A percentile compares a stretch with the other conserved stretches of the same genome.
phyloP scores from a whole-genome alignment of 2,797 vertebrate species.

The Sebastes glaucus region DNA sequence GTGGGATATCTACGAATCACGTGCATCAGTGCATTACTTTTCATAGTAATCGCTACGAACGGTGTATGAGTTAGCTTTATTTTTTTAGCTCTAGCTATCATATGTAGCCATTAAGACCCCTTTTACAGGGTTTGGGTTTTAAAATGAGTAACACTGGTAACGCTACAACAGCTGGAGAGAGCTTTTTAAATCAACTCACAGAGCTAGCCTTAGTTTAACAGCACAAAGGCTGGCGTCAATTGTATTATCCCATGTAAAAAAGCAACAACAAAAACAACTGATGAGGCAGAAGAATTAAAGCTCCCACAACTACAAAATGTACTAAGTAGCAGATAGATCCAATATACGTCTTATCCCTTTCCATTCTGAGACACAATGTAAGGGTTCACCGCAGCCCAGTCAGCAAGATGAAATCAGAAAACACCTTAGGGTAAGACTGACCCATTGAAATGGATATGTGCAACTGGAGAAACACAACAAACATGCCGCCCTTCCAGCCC shows the following conservation, averaged over 20 bases:
- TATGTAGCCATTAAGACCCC: neutral
- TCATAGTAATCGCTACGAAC: fast-evolving
- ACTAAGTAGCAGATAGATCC: neutral
- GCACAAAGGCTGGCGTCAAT: fast-evolving
- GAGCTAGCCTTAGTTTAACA: neutral
- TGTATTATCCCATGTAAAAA: neutral
- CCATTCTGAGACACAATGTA: neutral
- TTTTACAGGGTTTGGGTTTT: neutral
- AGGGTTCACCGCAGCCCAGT: neutral
- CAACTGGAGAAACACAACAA: slow-evolving; percentile 15
- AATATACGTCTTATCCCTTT: neutral
- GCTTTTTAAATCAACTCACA: neutral
- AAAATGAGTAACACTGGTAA: neutral
- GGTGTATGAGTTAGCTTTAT: too few species aligned
- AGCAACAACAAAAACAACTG: neutral
- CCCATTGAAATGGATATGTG: slow-evolving; percentile 24
- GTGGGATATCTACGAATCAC: too few species aligned
- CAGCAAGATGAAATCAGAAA: slow-evolving; percentile 20
- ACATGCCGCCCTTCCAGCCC: neutral
- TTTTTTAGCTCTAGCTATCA: neutral
- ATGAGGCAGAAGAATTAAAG: neutral
- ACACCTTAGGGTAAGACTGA: neutral
- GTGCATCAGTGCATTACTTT: too few species aligned
- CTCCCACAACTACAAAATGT: neutral
- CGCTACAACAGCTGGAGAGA: neutral